Percentiles rank a stretch among this genome's conserved stretches.
Evolutionary conservation across 2,888 invertebrate species (phyloP).

Genomic region (Belgica antarctica): DNA sequence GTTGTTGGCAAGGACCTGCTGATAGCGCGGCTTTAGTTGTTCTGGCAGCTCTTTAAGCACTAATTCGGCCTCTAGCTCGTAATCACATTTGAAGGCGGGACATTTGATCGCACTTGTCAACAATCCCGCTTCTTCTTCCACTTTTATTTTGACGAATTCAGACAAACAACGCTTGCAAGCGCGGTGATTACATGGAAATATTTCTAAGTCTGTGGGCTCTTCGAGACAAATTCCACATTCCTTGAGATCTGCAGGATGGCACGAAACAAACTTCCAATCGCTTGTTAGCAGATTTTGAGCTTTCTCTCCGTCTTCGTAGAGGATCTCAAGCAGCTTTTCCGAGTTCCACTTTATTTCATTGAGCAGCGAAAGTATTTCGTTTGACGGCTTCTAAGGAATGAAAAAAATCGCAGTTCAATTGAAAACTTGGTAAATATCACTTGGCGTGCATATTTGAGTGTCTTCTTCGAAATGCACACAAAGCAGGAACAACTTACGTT

Average conservation of each 20-base stretch:
- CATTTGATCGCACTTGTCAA: neutral
- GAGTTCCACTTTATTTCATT: slow-evolving; percentile 8
- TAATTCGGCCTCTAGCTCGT: slow-evolving; percentile 16
- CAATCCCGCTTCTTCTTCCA: neutral
- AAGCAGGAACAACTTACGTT: neutral
- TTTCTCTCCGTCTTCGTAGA: neutral
- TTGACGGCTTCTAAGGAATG: neutral
- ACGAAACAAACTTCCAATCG: neutral
- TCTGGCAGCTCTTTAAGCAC: neutral
- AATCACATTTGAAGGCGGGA: neutral
- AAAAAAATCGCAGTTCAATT: too few relatives aligned
- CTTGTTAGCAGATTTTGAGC: neutral
- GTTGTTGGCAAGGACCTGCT: slow-evolving; percentile 12
- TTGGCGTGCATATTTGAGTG: too few relatives aligned
- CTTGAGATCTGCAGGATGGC: neutral
- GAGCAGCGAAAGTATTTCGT: neutral
- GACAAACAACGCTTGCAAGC: neutral
- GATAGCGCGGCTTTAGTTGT: neutral
- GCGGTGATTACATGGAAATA: neutral
- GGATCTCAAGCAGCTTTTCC: neutral
- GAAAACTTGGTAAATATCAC: neutral
- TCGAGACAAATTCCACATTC: neutral
- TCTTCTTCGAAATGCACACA: too few relatives aligned
- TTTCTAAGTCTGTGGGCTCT: neutral
- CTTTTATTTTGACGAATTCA: neutral